Base-by-base conservation (phyloP, 2,888 invertebrate genomes). In the Drosophila cognata region DNA sequence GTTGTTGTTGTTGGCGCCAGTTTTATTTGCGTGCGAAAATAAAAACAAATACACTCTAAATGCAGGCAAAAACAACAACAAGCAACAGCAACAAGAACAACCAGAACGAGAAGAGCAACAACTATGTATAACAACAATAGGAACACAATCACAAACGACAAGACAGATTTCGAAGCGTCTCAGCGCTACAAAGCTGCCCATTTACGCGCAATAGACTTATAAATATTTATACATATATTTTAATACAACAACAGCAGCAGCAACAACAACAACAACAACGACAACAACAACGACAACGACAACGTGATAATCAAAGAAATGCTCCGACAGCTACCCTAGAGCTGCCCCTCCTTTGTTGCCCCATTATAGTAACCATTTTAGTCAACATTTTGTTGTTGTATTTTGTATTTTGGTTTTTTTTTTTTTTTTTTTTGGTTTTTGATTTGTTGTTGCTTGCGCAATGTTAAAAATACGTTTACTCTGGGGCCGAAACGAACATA, bases 11-110 rank as follows among this genome's bases (percentile, higher is more conserved):
- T 82, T 90, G 86, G 86, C 90, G 86, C 86, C 90, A 88, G 87
- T 77, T 83, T 89, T 90, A 90, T 86, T 86, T 86, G 85, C 90
- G 84, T 90, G 86, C 89, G 90, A 86, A 86, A 82, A 79, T 66
- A 68, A 68, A 72, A 77, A 81, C 57, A 81, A 75, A 69, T 50
- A 85, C 65, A 81, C 78, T 89, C 84, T 72, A 78, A 88, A 89
- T 81, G 75, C 81, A 77, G 59, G 71, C 69, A 66, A 36, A 46
- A 64, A 55, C 29, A 63, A 48, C 41, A 74, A 63, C 43, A 59
- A 57, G 38, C 46, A 72, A 38, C 28, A 43, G 6, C 38, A 7
- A 18, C 38, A 38, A 38, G 18, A 38, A 38, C 18, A 38, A 38
- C 13, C 7, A 46, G 21, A 46, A 4, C 25, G 25, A 46, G 25